Conservation (phyloP, 2,888 invertebrate genomes). For the Rhingia campestris region DNA sequence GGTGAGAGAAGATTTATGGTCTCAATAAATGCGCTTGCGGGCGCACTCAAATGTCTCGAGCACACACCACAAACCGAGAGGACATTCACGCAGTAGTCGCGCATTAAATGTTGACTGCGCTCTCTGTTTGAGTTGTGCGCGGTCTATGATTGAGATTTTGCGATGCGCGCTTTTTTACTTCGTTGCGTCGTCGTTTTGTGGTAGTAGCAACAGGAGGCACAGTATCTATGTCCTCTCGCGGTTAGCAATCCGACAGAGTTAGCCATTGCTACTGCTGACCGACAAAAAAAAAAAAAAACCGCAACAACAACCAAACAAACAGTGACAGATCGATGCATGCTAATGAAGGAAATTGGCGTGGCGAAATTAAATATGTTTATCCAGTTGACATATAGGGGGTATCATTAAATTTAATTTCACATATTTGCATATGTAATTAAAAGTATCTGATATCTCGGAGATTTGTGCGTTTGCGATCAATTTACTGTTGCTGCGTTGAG, state of each 20-base stretch:
- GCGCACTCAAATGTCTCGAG: conserved; percentile 11
- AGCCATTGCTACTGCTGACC: conserved; percentile 21
- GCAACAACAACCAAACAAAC: conserved; percentile 17
- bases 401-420: conserved; percentile 62
- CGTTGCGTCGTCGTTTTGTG: conserved; percentile 14
- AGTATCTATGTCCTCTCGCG: conserved; percentile 48
- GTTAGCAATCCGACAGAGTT: conserved; percentile 15
- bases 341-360: conserved; percentile 68
- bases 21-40: conserved; percentile 60
- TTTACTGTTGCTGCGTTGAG: background rate
- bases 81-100: conserved; percentile 26
- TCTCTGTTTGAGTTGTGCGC: conserved; percentile 1
- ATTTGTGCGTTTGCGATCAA: conserved; percentile 10
- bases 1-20: conserved; percentile 62
- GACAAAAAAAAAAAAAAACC: conserved; percentile 11
- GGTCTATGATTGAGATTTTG: conserved; percentile 46
- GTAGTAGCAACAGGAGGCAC: conserved; percentile 55
- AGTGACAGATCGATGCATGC: conserved; percentile 70
- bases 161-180: conserved; percentile 43
- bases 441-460: conserved; percentile 20
- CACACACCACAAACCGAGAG: conserved; percentile 1
- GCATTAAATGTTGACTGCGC: conserved; percentile 18
- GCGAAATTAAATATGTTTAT: conserved; percentile 62
- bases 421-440: conserved; percentile 49
- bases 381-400: conserved; percentile 54